A percentile compares a stretch with the other conserved stretches of the same genome.
These are phyloP conservation scores for Zeuzera pyrina DNA, from an alignment of 2,888 invertebrate genomes.

Conservation along the genomic window DNA sequence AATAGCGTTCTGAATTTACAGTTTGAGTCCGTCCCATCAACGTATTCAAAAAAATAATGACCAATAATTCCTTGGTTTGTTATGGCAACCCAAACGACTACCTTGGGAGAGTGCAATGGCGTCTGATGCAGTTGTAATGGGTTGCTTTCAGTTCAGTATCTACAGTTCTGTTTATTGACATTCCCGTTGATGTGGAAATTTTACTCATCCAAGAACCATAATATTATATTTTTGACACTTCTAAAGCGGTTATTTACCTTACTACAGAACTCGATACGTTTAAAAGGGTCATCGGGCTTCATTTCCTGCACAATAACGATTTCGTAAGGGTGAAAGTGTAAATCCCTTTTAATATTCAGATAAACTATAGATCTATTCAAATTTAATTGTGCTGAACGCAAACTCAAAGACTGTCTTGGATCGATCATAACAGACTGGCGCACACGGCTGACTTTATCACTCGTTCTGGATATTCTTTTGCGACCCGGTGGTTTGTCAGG, in stretches of 20 bases:
- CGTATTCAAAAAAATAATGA: constrained; percentile 14
- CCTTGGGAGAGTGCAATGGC: constrained; percentile 11
- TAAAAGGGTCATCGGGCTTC: neutral
- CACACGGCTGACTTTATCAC: too few species aligned
- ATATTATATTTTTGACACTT: neutral
- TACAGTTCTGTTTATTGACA: constrained; percentile 10
- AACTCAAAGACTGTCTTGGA: too few species aligned
- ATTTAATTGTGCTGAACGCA: too few species aligned
- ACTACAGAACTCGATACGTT: neutral
- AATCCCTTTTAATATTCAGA: too few species aligned
- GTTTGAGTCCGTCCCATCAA: constrained; percentile 7
- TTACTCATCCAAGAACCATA: neutral
- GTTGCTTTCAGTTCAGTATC: constrained; percentile 12
- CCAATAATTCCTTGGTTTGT: constrained; percentile 14
- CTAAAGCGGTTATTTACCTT: neutral
- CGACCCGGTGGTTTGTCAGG: too few species aligned
- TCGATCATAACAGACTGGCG: too few species aligned
- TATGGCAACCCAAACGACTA: constrained; percentile 12
- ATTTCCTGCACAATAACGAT: too few species aligned
- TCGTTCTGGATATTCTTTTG: too few species aligned
- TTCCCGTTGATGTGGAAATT: neutral
- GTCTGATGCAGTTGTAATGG: constrained; percentile 10
- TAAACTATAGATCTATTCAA: too few species aligned
- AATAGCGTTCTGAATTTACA: constrained; percentile 12
- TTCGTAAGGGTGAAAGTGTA: too few species aligned